Conservation (phyloP, 2,888 invertebrate species). For the Pteria penguin region DNA sequence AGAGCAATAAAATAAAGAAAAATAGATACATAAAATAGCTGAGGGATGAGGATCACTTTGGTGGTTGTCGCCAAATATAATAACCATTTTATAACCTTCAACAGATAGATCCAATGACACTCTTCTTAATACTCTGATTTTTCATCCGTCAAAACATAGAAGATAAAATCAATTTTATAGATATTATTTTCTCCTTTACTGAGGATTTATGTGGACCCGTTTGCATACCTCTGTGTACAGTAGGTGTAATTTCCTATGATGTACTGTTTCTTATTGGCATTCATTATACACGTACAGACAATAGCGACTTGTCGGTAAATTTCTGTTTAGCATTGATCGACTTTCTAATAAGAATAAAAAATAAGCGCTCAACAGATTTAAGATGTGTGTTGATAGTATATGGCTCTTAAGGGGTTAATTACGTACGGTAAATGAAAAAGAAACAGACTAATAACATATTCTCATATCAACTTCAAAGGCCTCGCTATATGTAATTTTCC, state of each 20-base stretch:
- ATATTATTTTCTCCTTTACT: not conserved
- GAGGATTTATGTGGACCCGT: not conserved
- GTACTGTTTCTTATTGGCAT: not conserved
- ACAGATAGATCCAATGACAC: not conserved
- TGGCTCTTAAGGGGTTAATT: constrained; percentile 40
- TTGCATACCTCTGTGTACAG: not conserved
- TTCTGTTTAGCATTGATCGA: not conserved
- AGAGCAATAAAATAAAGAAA: not conserved
- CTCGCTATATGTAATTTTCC: constrained; percentile 42
- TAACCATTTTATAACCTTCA: too few relatives aligned
- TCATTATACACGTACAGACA: not conserved
- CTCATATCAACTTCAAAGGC: constrained; percentile 45
- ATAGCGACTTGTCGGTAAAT: not conserved
- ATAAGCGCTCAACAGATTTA: not conserved
- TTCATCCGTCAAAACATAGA: not conserved
- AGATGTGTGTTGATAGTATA: constrained; percentile 13
- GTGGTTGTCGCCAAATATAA: too few relatives aligned
- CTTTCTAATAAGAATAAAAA: not conserved
- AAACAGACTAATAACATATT: constrained; percentile 32
- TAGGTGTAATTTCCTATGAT: not conserved
- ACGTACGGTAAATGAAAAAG: constrained; percentile 48
- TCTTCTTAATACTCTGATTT: not conserved
- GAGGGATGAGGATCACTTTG: not conserved
- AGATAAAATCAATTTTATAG: not conserved
- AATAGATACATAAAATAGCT: not conserved